phyloP scores from a whole-genome alignment of 2,888 invertebrate species.

The Tubulanus polymorphus region DNA sequence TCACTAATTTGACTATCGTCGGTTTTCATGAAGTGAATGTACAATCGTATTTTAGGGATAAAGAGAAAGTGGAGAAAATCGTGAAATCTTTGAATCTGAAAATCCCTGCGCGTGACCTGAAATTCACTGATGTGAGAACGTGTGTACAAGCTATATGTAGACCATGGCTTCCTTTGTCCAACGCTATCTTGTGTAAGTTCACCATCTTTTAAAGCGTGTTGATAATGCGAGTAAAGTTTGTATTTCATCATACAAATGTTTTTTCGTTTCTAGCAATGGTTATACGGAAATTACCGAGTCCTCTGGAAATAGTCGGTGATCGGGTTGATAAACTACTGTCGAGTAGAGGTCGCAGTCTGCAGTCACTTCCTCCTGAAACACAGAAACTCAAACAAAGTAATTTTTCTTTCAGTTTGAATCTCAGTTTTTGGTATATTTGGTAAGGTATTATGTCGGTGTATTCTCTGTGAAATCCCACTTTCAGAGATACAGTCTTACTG shows the following conservation, averaged over 20 bases:
- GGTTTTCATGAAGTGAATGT: background rate
- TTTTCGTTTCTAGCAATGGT: constrained; percentile 62
- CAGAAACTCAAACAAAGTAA: constrained; percentile 64
- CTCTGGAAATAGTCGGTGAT: constrained; percentile 68
- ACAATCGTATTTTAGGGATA: constrained; percentile 42
- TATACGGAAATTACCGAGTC: constrained; percentile 75
- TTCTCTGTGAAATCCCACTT: too few relatives aligned
- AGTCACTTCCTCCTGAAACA: constrained; percentile 66
- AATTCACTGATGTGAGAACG: constrained; percentile 71
- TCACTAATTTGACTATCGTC: too few relatives aligned
- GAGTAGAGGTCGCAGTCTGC: constrained; percentile 66
- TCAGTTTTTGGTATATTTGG: background rate
- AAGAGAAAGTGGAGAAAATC: constrained; percentile 54
- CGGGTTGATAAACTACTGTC: constrained; percentile 81
- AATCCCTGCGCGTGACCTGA: constrained; percentile 64
- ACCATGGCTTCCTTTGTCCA: constrained; percentile 85
- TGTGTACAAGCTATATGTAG: constrained; percentile 78
- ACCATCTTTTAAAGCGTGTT: background rate
- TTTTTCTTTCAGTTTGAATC: constrained; percentile 1
- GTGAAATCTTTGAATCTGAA: constrained; percentile 65
- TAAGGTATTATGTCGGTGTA: background rate
- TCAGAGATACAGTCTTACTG: too few relatives aligned
- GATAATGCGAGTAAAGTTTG: background rate
- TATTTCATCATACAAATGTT: background rate
- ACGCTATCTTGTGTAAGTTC: constrained; percentile 64